phyloP scores from a whole-genome alignment of 2,888 invertebrate genomes.

The Apodemia zela region DNA sequence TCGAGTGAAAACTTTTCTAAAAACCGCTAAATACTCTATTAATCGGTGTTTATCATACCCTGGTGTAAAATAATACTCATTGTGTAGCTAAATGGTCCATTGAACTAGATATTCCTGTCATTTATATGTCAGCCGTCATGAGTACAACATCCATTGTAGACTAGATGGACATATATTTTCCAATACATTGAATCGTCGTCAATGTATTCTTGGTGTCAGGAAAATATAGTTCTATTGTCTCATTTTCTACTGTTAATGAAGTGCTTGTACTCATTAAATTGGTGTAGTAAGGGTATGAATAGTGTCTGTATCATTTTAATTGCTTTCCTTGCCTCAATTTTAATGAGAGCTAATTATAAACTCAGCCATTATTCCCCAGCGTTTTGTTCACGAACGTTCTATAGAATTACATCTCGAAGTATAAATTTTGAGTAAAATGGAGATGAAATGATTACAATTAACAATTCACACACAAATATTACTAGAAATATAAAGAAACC shows the following conservation, averaged over 20 bases:
- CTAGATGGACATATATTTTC: conserved; percentile 1
- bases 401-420: background rate
- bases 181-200: background rate
- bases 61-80: background rate
- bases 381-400: conserved; percentile 1
- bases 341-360: conserved; percentile 16
- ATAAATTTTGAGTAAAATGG: background rate
- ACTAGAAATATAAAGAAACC: no score
- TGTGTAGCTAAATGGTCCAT: background rate
- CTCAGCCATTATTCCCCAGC: background rate
- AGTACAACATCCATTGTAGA: background rate
- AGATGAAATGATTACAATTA: no score
- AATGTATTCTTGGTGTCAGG: conserved; percentile 5
- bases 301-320: conserved; percentile 13
- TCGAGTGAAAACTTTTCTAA: no score
- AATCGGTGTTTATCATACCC: no score
- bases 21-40: no score
- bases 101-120: background rate
- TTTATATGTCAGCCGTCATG: background rate
- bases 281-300: background rate
- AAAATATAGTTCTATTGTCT: conserved; percentile 3
- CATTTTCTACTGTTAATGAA: background rate
- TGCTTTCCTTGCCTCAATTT: conserved; percentile 8
- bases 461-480: no score
- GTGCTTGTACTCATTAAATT: conserved; percentile 3